phyloP scores from a whole-genome alignment of 2,888 invertebrate genomes.

The Lasioglossum figueresi region DNA sequence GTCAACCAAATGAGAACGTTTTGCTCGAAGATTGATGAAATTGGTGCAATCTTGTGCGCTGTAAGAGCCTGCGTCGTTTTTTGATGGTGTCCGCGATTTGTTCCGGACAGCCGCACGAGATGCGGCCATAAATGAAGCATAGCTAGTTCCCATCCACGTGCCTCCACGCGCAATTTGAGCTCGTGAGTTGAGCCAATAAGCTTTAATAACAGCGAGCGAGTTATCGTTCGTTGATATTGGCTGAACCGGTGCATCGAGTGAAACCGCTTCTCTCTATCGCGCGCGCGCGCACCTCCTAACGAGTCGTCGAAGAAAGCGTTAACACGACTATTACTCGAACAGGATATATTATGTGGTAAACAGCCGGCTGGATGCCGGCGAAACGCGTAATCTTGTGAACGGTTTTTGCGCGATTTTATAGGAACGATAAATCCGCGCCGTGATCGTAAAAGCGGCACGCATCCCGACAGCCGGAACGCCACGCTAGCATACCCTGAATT shows the following conservation, averaged over 20 bases:
- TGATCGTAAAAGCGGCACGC: conserved; percentile 6
- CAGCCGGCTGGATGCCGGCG: neutral
- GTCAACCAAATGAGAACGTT: neutral
- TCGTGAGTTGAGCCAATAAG: neutral
- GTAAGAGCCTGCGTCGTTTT: neutral
- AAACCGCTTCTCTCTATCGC: conserved; percentile 36
- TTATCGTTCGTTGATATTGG: conserved; percentile 43
- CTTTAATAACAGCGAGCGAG: conserved; percentile 17
- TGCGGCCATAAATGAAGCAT: neutral
- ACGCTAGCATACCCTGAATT: conserved; percentile 12
- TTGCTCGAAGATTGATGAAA: neutral
- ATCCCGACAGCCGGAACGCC: neutral
- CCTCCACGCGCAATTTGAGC: neutral
- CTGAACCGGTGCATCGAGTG: conserved; percentile 39
- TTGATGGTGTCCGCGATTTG: neutral
- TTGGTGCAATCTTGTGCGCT: neutral
- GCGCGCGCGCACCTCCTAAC: conserved; percentile 32
- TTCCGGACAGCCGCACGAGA: neutral
- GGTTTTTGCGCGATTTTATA: conserved; percentile 26
- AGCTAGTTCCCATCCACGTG: neutral
- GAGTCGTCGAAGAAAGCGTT: conserved; percentile 49
- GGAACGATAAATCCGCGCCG: conserved; percentile 2
- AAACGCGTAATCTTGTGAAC: conserved; percentile 16
- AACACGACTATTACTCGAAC: conserved; percentile 49
- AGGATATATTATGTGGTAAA: conserved; percentile 40